Conservation (phyloP, 2,113 vertebrate species). For the chimpanzee (Pan troglodytes) region NHGRI_mPanTro3-v2.1_pri NC_086015.1:34172001-34172500, state of each 20-base stretch:
- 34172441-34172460: background rate
- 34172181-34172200: background rate
- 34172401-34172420: background rate
- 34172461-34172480: background rate
- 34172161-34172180: background rate
- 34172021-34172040: background rate
- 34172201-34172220: background rate
- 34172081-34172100: background rate
- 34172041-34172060: background rate
- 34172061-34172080: slow-evolving; percentile 19
- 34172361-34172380: background rate
- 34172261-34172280: background rate
- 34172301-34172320: background rate
- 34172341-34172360: background rate
- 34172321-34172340: background rate
- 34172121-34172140: background rate
- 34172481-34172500: background rate
- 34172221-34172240: background rate
- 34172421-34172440: background rate
- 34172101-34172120: background rate
- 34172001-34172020: background rate
- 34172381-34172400: background rate
- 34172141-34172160: background rate
- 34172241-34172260: background rate
- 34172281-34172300: background rate